Conservation (phyloP, 2,797 vertebrate species). For the Argyrosomus regius region DNA sequence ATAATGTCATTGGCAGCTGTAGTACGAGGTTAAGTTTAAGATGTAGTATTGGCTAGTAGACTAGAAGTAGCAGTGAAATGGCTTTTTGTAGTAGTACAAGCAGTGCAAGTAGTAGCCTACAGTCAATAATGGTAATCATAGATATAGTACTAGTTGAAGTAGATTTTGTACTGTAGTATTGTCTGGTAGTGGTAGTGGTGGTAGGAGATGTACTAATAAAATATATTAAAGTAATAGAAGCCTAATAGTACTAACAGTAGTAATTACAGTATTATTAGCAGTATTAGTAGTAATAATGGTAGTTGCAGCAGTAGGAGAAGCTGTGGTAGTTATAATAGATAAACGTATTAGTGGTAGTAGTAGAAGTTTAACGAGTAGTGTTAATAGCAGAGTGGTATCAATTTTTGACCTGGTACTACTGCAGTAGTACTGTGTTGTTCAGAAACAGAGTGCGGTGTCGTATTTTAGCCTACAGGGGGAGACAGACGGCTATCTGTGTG, state of each 20-base stretch:
- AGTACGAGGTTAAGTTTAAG: too few relatives aligned
- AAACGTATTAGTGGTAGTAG: neutral
- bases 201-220: neutral
- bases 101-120: too few relatives aligned
- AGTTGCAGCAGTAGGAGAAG: neutral
- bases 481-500: slow-evolving; percentile 14
- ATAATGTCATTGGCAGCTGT: too few relatives aligned
- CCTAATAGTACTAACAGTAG: neutral
- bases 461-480: slow-evolving; percentile 40
- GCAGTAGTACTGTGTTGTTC: neutral
- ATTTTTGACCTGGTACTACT: neutral
- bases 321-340: neutral
- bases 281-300: neutral
- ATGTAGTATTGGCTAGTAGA: too few relatives aligned
- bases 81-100: too few relatives aligned
- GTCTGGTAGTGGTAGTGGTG: neutral
- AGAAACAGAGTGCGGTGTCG: neutral
- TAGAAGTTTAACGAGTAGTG: neutral
- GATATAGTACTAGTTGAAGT: too few relatives aligned
- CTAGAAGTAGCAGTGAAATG: too few relatives aligned
- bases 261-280: neutral
- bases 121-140: too few relatives aligned
- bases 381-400: too few relatives aligned
- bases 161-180: too few relatives aligned
- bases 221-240: neutral